Evolutionary conservation across 2,113 vertebrate genomes (phyloP).

Genomic region (Anarrhichthys ocellatus): DNA sequence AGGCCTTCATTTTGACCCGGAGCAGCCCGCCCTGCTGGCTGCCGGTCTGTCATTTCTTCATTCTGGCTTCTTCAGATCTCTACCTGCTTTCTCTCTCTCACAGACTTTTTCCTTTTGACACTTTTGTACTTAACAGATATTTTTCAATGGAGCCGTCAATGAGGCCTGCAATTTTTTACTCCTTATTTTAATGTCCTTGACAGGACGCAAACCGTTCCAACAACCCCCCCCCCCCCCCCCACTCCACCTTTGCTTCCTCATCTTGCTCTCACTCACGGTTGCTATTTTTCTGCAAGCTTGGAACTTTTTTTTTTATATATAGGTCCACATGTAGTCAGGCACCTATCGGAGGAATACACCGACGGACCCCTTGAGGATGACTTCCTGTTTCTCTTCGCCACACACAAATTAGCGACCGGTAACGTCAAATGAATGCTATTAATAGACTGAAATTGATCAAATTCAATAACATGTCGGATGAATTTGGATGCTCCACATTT

Average conservation of each 20-base stretch:
- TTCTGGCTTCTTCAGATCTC: constrained; percentile 73
- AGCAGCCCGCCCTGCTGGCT: constrained; percentile 39
- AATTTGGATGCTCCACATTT: constrained; percentile 35
- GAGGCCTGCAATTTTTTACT: constrained; percentile 86
- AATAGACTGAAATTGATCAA: constrained; percentile 40
- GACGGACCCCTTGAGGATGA: constrained; percentile 49
- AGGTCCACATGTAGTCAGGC: constrained; percentile 55
- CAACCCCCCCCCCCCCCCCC: constrained; percentile 14
- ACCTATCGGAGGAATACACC: constrained; percentile 62
- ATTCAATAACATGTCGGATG: constrained; percentile 27
- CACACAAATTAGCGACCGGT: constrained; percentile 58
- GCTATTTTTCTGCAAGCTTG: constrained; percentile 53
- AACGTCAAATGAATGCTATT: constrained; percentile 66
- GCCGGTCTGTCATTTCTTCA: constrained; percentile 63
- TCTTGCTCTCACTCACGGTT: constrained; percentile 46
- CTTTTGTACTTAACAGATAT: constrained; percentile 85
- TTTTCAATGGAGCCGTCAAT: constrained; percentile 82
- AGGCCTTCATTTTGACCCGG: constrained; percentile 78
- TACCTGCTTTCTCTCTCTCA: constrained; percentile 68
- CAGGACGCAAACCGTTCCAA: constrained; percentile 60
- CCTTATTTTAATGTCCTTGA: constrained; percentile 69
- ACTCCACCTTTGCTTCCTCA: background rate
- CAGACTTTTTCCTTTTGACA: constrained; percentile 80
- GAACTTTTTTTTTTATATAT: constrained; percentile 43
- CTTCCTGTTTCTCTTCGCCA: constrained; percentile 60